phyloP scores from a whole-genome alignment of 2,113 vertebrate genomes.

The Clarias magur region DNA sequence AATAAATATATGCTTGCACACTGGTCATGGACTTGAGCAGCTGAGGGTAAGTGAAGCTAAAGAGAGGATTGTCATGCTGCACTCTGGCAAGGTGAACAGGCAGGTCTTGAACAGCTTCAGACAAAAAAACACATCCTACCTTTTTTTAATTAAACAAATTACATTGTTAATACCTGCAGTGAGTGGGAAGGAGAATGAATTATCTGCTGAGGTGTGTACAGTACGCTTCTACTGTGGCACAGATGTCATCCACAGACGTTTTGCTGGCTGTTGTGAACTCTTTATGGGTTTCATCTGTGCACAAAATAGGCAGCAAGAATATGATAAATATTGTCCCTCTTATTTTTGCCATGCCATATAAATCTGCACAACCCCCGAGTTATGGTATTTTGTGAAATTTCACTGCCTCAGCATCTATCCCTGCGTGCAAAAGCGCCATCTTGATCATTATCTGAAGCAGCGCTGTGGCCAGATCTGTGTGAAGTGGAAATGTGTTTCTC shows the following conservation, averaged over 20 bases:
- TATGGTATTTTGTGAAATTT: not conserved
- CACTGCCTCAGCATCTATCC: conserved; percentile 23
- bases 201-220: conserved; percentile 18
- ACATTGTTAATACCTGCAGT: conserved; percentile 41
- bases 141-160: conserved; percentile 45
- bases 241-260: not conserved
- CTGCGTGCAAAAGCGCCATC: not conserved
- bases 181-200: not conserved
- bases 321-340: conserved; percentile 17
- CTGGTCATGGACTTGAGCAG: conserved; percentile 17
- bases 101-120: conserved; percentile 45
- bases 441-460: conserved; percentile 24
- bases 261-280: not conserved
- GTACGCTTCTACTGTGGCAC: not conserved
- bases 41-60: conserved; percentile 21
- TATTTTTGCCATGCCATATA: not conserved
- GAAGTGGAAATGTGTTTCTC: conserved; percentile 61
- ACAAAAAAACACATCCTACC: conserved; percentile 34
- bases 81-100: conserved; percentile 16
- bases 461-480: conserved; percentile 30
- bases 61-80: conserved; percentile 24
- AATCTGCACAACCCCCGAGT: not conserved
- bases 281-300: not conserved
- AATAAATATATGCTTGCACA: conserved; percentile 62
- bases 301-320: not conserved